Base-by-base conservation (phyloP, 1,140 invertebrate genomes). In the Procambarus clarkii region DNA sequence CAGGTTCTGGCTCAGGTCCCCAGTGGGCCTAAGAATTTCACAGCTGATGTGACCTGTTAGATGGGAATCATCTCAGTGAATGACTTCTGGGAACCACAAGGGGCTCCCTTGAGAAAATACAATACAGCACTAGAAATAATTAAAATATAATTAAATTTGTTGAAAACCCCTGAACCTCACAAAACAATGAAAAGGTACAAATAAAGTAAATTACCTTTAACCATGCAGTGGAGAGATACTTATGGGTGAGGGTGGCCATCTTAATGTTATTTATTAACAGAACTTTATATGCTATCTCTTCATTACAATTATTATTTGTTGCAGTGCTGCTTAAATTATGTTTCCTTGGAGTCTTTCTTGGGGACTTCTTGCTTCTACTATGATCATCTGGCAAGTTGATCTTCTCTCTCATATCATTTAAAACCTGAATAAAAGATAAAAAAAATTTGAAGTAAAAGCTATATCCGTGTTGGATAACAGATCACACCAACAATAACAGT, bases 361-460 rank as follows among this genome's bases (percentile, higher is more conserved):
- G 71, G 21, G 83, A 77, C 18, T 45, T 60, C 83, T 45, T 81
- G 79, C 7, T 44, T 13, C 69, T 21, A 24, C 54, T 48, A 21
- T 60, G 24, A 34, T 92, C 91, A 45, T 71, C 91, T 7, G 89
- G 89, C 5, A 93, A 80, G 48, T 88, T 71, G 15, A 93, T 85
- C 86, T 88, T 93, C 48, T 91, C 89, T 45, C 92, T 78, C 3
- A 93, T 86, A 34, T 93, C 92, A 80, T 86, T 79, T 24, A 93
- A 60, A 77, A 91, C 86, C 92, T 93, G 76, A 8, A 24, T 3
- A 5, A 60, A 24, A 85, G 48, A n/a, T 45, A 9, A 45, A 50
- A 45, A 50, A 71, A 18, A 2, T 71, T 54, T 8, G 5, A 8
- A 5, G 11, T 8, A 8, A 54, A 54, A 54, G 50, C 2, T 54